These are phyloP conservation scores for Protobothrops flavoviridis DNA, from an alignment of 2,113 vertebrate species.

Conservation along the genomic window DNA sequence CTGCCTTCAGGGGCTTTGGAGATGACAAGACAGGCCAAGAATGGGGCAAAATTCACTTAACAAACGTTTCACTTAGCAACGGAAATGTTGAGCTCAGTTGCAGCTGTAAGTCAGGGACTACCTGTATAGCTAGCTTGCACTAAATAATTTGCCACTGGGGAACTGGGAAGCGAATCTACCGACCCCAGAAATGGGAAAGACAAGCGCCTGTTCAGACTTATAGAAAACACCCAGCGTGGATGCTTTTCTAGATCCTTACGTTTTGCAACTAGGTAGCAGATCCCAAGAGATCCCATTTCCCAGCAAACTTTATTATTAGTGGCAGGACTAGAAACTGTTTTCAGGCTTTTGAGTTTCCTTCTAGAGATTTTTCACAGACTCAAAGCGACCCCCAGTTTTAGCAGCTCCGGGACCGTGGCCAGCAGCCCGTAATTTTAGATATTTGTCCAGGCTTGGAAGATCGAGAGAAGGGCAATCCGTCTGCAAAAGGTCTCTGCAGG, in stretches of 20 bases:
- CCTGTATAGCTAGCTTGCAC: background rate
- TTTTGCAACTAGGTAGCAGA: background rate
- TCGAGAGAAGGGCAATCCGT: background rate
- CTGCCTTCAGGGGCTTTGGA: too few relatives aligned
- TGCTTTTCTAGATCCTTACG: background rate
- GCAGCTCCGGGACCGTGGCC: background rate
- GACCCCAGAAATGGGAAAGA: background rate
- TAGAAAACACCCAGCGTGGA: background rate
- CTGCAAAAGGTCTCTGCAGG: background rate
- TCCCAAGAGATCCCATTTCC: background rate
- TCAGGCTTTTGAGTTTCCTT: background rate
- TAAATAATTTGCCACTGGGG: background rate
- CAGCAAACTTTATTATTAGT: background rate
- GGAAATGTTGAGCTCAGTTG: too few relatives aligned
- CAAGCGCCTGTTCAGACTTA: background rate
- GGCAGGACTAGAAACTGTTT: background rate
- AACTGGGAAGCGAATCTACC: background rate
- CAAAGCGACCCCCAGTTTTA: background rate
- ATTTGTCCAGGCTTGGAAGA: background rate
- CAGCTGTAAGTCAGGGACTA: too few relatives aligned
- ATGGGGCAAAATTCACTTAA: too few relatives aligned
- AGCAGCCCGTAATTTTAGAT: background rate
- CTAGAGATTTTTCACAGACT: background rate
- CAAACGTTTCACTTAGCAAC: too few relatives aligned
- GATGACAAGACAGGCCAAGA: too few relatives aligned